Evolutionary conservation across 1,140 invertebrate species (phyloP).

Genomic region (Leptinotarsa texana): DNA sequence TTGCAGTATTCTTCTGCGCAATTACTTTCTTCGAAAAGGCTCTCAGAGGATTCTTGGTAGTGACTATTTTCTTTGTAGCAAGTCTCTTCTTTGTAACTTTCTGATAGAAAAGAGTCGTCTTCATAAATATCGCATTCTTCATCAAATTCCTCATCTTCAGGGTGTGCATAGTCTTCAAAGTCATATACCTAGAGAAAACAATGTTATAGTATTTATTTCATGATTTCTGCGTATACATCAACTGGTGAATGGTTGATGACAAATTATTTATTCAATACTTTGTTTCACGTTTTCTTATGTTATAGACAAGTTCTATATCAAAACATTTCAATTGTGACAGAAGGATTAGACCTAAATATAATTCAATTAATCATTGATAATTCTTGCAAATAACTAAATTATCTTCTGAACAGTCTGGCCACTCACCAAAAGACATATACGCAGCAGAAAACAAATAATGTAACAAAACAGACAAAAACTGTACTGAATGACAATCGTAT

Average conservation of each 20-base stretch:
- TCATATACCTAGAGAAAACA: conserved; percentile 23
- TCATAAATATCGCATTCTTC: background rate
- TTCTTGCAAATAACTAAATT: no score
- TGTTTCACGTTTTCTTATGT: no score
- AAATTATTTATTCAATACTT: background rate
- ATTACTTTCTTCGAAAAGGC: no score
- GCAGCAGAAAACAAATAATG: background rate
- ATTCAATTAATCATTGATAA: no score
- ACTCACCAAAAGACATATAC: conserved; percentile 1
- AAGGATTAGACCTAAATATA: no score
- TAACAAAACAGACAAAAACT: conserved; percentile 2
- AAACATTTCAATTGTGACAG: no score
- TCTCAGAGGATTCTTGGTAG: conserved; percentile 15
- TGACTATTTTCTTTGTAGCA: conserved; percentile 17
- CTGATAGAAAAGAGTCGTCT: background rate
- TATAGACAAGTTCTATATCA: no score
- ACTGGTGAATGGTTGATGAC: background rate
- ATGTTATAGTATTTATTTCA: conserved; percentile 15
- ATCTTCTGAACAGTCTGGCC: background rate
- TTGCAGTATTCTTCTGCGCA: no score
- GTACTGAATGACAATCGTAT: background rate
- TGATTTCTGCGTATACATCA: conserved; percentile 15
- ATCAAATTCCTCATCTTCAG: conserved; percentile 29
- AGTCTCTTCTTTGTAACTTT: background rate
- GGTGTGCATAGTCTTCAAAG: conserved; percentile 30